Percentiles rank a stretch among this genome's conserved stretches.
These are phyloP conservation scores for Pycnonotus jocosus DNA, from an alignment of 2,113 vertebrate species.

Conservation along the genomic window DNA sequence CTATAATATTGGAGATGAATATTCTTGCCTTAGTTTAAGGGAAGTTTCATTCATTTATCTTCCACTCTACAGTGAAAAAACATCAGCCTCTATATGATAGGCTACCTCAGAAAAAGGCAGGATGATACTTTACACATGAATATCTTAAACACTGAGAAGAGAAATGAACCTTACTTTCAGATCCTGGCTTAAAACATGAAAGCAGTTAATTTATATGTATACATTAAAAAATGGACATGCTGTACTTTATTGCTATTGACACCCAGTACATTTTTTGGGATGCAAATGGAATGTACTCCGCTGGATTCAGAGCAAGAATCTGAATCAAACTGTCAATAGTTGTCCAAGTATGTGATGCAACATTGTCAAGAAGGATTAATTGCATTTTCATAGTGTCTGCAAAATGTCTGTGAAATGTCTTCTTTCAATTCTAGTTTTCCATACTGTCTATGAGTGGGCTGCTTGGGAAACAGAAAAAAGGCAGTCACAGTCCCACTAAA, in stretches of 20 bases:
- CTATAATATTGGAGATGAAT: not conserved
- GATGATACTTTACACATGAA: not conserved
- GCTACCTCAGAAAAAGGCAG: not conserved
- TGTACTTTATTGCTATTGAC: not conserved
- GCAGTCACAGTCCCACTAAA: not conserved
- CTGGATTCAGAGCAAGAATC: not conserved
- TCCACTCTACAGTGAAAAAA: not conserved
- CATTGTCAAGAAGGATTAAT: not conserved
- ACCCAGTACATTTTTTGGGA: not conserved
- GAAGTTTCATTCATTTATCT: not conserved
- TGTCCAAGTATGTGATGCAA: not conserved
- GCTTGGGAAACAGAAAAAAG: not conserved
- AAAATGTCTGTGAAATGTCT: not conserved
- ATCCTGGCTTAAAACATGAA: not conserved
- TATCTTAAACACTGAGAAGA: not conserved
- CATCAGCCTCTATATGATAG: not conserved
- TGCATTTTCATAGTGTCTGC: not conserved
- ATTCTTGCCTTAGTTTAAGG: not conserved
- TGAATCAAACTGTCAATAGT: not conserved
- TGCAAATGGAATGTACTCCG: not conserved
- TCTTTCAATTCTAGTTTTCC: not conserved
- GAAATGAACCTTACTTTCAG: not conserved
- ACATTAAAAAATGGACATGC: not conserved
- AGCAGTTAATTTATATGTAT: not conserved
- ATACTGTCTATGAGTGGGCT: not conserved